phyloP scores from a whole-genome alignment of 2,797 vertebrate genomes.

The Anguilla marmorata region DNA sequence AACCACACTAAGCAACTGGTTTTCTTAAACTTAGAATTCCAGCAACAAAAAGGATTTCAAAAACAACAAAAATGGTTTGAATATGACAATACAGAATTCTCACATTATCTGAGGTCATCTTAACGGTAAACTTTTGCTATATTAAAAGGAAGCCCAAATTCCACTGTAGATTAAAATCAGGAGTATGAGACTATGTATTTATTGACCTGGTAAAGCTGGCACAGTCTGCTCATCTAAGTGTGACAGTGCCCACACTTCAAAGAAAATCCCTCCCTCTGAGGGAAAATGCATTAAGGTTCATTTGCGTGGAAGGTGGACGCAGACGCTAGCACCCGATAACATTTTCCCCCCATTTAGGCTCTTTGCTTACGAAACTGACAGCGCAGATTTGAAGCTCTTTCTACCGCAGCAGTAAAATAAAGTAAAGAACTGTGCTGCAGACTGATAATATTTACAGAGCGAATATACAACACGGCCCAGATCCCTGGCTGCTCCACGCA shows the following conservation, averaged over 20 bases:
- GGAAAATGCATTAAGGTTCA: not conserved
- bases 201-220: not conserved
- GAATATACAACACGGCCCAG: not conserved
- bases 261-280: not conserved
- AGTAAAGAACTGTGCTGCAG: not conserved
- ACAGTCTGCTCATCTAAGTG: not conserved
- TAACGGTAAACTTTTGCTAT: not conserved
- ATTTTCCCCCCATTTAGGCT: not conserved
- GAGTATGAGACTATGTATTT: not conserved
- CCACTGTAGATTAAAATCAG: not conserved
- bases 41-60: not conserved
- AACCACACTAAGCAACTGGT: not conserved
- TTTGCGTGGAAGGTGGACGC: not conserved
- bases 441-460: not conserved
- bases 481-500: not conserved
- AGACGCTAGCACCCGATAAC: not conserved
- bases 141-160: not conserved
- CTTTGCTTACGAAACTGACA: not conserved
- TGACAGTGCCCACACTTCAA: not conserved
- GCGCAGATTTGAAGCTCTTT: not conserved
- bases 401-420: not conserved
- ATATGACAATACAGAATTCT: not conserved
- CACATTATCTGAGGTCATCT: not conserved
- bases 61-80: not conserved
- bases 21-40: not conserved